Base-by-base conservation (phyloP, 2,113 vertebrate species). In the Brachirus orientalis region DNA sequence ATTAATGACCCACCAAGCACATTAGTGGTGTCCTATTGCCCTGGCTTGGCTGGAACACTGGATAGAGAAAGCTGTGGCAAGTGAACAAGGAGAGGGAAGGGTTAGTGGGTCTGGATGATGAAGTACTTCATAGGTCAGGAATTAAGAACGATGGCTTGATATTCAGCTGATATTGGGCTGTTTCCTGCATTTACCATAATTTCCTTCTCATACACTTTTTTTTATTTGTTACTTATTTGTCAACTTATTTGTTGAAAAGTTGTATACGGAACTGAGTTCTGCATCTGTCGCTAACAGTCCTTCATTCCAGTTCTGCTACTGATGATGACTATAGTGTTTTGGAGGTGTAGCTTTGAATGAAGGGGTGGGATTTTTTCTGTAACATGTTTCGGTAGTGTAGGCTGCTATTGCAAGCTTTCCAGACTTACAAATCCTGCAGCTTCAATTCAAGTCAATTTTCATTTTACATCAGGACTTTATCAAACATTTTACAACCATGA, bases 1-100 rank as follows among this genome's bases (percentile, higher is more conserved):
- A 86, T 86, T 83, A 90, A 93, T 87, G 86, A 91, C 81, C 83
- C 77, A 66, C 82, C 63, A 57, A 74, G 73, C 75, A 86, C 73
- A 86, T 90, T 83, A 89, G 78, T 71, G 44, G 72, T 82, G 86
- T 65, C 85, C 80, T 85, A 67, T 69, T 83, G 84, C 72, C 78
- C 72, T 46, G 51, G 73, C 77, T 67, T 75, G 79, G 76, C 82
- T 82, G 54, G 54, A 79, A 73, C 50, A 7, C 50, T 47, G 72
- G 76, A 54, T n/a, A 20, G 51, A 54, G 66, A 65, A 59, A 61
- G 77, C 72, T 10, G 33, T 48, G 74, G 72, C 69, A 67, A 65
- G 63, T n/a, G 47, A 80, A 62, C 78, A 72, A 70, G 71, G 65
- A 77, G 67, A 80, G 35, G 36, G 54, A 69, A 70, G 65, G 75